Base-by-base conservation (phyloP, 2,113 vertebrate species). In the Seriola aureovittata region DNA sequence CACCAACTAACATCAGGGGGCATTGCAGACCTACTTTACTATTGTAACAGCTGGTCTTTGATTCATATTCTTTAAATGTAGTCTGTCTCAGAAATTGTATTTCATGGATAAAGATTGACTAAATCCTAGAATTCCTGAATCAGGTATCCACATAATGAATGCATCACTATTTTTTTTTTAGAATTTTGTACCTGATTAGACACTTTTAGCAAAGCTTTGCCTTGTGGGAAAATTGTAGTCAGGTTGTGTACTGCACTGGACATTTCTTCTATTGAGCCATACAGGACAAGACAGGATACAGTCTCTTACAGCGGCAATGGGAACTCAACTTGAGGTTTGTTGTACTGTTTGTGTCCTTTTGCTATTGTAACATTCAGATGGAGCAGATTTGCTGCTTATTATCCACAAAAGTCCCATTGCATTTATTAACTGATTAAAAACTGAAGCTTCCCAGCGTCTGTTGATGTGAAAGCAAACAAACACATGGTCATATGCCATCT, bases 341-440 rank as follows among this genome's bases (percentile, higher is more conserved):
- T 50, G 13, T 70, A 60, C 7, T 77, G 44, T 71, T 0, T 57
- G 44, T 21, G 21, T 8, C 48, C 32, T 71, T 69, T 75, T 62
- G 59, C 21, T 52, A 17, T 68, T 64, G 29, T 44, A 59, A 69
- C 29, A 50, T 57, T 68, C 21, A 13, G 21, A 44, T 5, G 8
- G 21, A 69, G 40, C 64, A 73, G 71, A 77, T 87, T 78, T 79
- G n/a, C 25, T 54, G 40, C 40, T 77, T 60, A 17, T 46, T 34
- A 67, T 59, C 38, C 8, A 71, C 72, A 58, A 16, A 74, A 50
- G 7, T 44, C 17, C 34, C 21, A 38, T 57, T 72, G 19, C 12
- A 75, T 57, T 68, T 71, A 86, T 78, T 21, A 71, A 85, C 23
- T 77, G 78, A 81, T 85, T 82, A 83, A 77, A 87, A 84, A 55